Evolutionary conservation across 2,113 vertebrate species (phyloP).

Genomic region (Oreochromis niloticus): DNA sequence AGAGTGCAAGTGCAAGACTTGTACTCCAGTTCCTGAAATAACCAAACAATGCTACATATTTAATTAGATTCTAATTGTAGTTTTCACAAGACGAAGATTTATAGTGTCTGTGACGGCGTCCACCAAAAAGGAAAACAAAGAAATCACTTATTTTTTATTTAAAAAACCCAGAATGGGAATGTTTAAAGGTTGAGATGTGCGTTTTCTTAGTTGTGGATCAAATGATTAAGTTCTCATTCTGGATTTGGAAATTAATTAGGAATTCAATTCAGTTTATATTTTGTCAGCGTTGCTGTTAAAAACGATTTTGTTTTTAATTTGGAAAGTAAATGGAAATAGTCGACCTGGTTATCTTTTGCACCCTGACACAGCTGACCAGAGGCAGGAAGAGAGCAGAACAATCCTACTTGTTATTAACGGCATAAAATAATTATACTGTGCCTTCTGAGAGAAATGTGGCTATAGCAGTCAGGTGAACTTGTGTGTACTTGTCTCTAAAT

Average conservation of each 20-base stretch:
- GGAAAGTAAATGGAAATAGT: neutral
- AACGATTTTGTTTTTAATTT: neutral
- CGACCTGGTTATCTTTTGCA: neutral
- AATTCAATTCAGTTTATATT: neutral
- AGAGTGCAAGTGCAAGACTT: neutral
- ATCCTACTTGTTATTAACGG: neutral
- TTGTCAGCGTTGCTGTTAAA: neutral
- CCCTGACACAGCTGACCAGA: neutral
- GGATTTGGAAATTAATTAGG: neutral
- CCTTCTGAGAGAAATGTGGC: neutral
- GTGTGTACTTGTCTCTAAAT: neutral
- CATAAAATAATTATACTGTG: neutral
- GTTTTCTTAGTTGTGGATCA: neutral
- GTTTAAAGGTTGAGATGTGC: neutral
- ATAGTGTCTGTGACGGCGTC: accelerated
- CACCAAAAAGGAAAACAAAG: neutral
- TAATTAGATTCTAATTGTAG: accelerated
- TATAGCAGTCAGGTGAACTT: neutral
- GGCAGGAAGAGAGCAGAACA: neutral
- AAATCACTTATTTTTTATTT: neutral
- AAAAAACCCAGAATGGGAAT: neutral
- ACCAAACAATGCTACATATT: neutral
- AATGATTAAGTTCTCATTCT: neutral
- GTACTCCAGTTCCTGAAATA: neutral
- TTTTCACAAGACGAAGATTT: neutral